Evolutionary conservation across 2,113 vertebrate species (phyloP).

Genomic region (Oryzias melastigma): DNA sequence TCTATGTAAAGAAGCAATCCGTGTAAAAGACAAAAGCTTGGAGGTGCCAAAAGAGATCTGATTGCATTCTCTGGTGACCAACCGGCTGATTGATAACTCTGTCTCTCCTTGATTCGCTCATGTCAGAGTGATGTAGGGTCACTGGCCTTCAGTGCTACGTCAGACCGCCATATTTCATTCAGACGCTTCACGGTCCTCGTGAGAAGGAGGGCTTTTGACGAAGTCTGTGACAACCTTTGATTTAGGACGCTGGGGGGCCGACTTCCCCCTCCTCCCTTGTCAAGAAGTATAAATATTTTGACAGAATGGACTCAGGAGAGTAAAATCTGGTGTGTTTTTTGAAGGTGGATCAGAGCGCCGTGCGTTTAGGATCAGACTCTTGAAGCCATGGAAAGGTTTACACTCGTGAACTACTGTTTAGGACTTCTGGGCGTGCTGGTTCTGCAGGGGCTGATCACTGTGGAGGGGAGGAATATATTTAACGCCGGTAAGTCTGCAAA

Average conservation of each 20-base stretch:
- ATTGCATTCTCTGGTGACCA: constrained; percentile 44
- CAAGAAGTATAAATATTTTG: constrained; percentile 68
- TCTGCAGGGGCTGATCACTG: constrained; percentile 55
- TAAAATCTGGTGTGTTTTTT: constrained; percentile 33
- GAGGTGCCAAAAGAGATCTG: constrained; percentile 51
- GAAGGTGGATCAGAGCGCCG: constrained; percentile 13
- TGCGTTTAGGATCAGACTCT: constrained; percentile 23
- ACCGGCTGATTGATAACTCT: constrained; percentile 54
- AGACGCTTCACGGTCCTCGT: constrained; percentile 28
- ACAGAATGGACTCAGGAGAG: constrained; percentile 38
- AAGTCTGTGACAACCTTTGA: constrained; percentile 56
- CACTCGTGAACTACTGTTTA: constrained; percentile 53
- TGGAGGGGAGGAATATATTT: constrained; percentile 63
- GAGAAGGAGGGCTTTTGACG: constrained; percentile 51
- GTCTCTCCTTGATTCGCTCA: constrained; percentile 50
- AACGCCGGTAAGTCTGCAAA: constrained; percentile 59
- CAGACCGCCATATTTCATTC: constrained; percentile 59
- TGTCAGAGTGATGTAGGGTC: constrained; percentile 70
- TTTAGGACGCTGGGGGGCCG: constrained; percentile 37
- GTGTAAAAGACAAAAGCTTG: constrained; percentile 65
- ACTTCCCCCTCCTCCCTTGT: constrained; percentile 49
- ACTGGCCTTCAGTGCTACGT: constrained; percentile 41
- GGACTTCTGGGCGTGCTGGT: constrained; percentile 66
- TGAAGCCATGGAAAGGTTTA: constrained; percentile 63
- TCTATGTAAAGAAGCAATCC: constrained; percentile 67